These are phyloP conservation scores for Potamarius usumacintae DNA, from an alignment of 2,113 vertebrate species.

Conservation along the genomic window DNA sequence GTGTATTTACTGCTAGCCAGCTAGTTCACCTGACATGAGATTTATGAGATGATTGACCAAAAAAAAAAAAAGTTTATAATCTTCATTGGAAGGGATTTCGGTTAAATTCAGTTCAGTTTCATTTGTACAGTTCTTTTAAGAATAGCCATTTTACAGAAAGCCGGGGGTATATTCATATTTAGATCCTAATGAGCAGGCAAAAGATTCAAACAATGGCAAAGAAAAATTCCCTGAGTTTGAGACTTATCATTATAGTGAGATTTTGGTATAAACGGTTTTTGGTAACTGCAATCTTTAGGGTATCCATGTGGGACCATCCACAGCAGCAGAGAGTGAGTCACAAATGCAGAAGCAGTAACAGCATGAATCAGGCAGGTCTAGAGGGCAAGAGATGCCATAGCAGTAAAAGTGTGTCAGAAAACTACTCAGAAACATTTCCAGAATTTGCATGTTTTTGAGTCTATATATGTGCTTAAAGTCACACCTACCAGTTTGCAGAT, in stretches of 20 bases:
- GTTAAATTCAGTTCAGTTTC: no score
- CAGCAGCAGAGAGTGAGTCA: not conserved
- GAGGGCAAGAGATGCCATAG: not conserved
- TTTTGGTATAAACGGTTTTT: not conserved
- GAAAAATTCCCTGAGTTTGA: not conserved
- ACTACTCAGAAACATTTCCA: not conserved
- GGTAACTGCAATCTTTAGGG: not conserved
- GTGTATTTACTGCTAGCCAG: no score
- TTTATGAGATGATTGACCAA: no score
- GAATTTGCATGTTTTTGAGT: not conserved
- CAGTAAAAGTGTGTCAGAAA: not conserved
- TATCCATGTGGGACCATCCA: not conserved
- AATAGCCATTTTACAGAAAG: no score
- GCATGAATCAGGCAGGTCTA: not conserved
- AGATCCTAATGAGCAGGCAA: not conserved
- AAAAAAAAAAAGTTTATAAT: no score
- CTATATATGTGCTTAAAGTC: not conserved
- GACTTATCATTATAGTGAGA: not conserved
- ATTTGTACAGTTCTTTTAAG: no score
- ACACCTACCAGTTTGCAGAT: not conserved
- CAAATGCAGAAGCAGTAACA: not conserved
- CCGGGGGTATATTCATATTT: not conserved
- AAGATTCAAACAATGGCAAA: not conserved
- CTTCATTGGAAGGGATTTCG: no score
- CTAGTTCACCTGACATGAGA: no score